phyloP scores from a whole-genome alignment of 2,888 invertebrate genomes.

The Drosophila mayaguana region DNA sequence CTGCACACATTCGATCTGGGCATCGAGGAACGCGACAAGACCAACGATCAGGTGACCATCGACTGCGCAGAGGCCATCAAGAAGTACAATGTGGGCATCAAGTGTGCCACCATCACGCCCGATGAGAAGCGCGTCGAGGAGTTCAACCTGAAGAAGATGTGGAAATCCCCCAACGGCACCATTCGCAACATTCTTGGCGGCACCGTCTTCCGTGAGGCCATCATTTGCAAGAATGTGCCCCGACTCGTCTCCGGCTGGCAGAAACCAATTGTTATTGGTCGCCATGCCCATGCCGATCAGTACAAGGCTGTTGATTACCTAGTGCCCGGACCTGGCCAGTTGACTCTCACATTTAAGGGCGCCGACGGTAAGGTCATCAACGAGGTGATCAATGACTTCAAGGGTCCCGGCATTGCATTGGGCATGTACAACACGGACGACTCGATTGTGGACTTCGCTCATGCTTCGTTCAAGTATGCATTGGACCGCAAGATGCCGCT shows the following conservation, averaged over 20 bases:
- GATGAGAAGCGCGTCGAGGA: slow-evolving; percentile 98
- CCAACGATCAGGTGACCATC: slow-evolving; percentile 97
- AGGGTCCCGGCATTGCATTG: slow-evolving; percentile 95
- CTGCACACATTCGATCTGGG: slow-evolving; percentile 97
- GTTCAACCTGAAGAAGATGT: slow-evolving; percentile 94
- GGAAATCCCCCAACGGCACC: slow-evolving; percentile 96
- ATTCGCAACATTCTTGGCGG: slow-evolving; percentile 94
- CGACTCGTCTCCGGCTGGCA: slow-evolving; percentile 97
- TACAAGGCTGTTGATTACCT: slow-evolving; percentile 99
- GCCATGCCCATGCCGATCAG: slow-evolving; percentile 99
- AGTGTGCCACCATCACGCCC: slow-evolving; percentile 99
- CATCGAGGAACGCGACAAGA: slow-evolving; percentile 96
- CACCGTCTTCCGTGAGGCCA: slow-evolving; percentile 92
- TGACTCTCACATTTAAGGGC: slow-evolving; percentile 91
- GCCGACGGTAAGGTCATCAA: slow-evolving; percentile 87
- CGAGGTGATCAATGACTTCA: slow-evolving; percentile 93
- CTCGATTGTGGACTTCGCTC: slow-evolving; percentile 97
- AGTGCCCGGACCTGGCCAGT: slow-evolving; percentile 94
- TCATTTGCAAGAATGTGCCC: slow-evolving; percentile 97
- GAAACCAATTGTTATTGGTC: slow-evolving; percentile 98
- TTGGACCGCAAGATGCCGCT: slow-evolving; percentile 93
- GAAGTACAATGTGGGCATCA: slow-evolving; percentile 99
- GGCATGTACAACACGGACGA: slow-evolving; percentile 99
- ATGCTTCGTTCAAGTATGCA: slow-evolving; percentile 96
- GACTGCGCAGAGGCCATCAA: slow-evolving; percentile 98